phyloP scores from a whole-genome alignment of 2,113 vertebrate genomes.

The Burhinus oedicnemus region DNA sequence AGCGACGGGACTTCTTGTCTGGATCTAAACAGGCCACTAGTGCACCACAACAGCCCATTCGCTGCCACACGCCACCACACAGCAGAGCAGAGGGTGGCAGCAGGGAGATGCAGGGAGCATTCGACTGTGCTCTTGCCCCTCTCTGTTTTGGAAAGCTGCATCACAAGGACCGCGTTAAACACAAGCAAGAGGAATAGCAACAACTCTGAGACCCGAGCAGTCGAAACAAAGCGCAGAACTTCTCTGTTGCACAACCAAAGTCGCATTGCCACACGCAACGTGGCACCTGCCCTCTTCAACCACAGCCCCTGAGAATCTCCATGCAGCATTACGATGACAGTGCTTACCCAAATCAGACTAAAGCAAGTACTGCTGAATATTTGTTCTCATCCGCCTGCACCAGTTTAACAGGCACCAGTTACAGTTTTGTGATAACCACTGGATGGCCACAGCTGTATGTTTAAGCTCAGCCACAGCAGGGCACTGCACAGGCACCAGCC shows the following conservation, averaged over 20 bases:
- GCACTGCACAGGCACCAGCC: neutral
- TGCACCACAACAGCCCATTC: accelerated
- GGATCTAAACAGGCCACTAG: neutral
- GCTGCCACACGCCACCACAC: accelerated
- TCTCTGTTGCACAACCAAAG: neutral
- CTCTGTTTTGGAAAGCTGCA: neutral
- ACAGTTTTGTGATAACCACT: accelerated
- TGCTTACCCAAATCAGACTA: accelerated
- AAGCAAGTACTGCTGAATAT: accelerated
- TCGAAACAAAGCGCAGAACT: accelerated
- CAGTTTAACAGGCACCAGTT: neutral
- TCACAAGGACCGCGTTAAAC: accelerated
- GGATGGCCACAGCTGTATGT: accelerated
- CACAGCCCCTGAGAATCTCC: accelerated
- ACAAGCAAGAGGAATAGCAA: neutral
- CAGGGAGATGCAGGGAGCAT: accelerated
- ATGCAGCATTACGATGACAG: accelerated
- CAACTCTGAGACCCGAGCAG: accelerated
- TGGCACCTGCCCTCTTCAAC: accelerated
- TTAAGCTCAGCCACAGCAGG: neutral
- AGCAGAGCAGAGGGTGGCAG: neutral
- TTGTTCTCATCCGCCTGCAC: neutral
- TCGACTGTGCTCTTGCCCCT: accelerated
- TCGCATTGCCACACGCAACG: accelerated
- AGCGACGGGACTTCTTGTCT: neutral